These are phyloP conservation scores for Nomada flava DNA, from an alignment of 2,888 invertebrate genomes.

Conservation along the genomic window DNA sequence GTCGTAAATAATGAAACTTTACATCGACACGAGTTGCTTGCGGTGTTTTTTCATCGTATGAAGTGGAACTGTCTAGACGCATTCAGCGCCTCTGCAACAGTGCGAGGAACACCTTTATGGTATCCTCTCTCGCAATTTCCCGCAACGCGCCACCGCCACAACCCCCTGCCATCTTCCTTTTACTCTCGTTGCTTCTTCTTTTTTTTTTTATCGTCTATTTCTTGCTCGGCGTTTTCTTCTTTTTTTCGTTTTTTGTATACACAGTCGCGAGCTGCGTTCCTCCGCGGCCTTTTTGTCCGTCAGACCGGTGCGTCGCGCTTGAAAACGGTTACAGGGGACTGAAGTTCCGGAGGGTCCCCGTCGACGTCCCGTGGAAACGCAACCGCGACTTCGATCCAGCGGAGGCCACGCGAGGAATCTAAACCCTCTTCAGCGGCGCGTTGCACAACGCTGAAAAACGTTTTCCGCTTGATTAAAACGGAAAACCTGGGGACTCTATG, in stretches of 20 bases:
- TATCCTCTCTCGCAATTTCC: conserved; percentile 61
- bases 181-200: not conserved
- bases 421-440: not conserved
- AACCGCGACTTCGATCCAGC: conserved; percentile 40
- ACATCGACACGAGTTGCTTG: conserved; percentile 69
- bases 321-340: conserved; percentile 47
- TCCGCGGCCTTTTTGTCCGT: conserved; percentile 40
- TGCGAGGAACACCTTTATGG: conserved; percentile 72
- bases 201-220: conserved; percentile 29
- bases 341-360: conserved; percentile 14
- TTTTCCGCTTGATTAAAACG: conserved; percentile 56
- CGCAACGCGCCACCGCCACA: conserved; percentile 42
- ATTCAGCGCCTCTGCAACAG: conserved; percentile 74
- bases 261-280: conserved; percentile 24
- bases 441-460: conserved; percentile 25
- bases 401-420: conserved; percentile 40
- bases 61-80: conserved; percentile 81
- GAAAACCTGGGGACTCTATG: not conserved
- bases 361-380: conserved; percentile 24
- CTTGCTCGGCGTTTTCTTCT: conserved; percentile 22
- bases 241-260: conserved; percentile 3
- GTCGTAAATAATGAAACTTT: conserved; percentile 73
- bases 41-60: conserved; percentile 78
- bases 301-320: conserved; percentile 48
- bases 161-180: not conserved